Evolutionary conservation across 2,888 invertebrate genomes (phyloP).

Genomic region (Cabera pusaria): DNA sequence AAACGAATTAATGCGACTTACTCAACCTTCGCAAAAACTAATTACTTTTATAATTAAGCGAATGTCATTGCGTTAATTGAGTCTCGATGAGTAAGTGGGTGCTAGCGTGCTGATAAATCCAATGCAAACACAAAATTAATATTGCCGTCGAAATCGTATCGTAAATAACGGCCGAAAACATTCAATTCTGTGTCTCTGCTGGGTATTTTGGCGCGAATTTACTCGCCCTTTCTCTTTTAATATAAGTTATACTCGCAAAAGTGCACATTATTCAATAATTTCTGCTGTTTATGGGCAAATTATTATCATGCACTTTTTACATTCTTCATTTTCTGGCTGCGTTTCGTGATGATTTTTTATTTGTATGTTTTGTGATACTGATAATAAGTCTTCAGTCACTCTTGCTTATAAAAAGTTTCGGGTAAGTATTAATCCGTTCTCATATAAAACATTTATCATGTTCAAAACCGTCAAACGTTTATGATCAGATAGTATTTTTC

Average conservation of each 20-base stretch:
- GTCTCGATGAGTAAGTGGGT: conserved; percentile 56
- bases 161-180: conserved; percentile 31
- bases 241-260: too few relatives aligned
- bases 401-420: too few relatives aligned
- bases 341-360: too few relatives aligned
- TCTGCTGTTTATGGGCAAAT: too few relatives aligned
- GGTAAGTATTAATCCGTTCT: too few relatives aligned
- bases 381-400: too few relatives aligned
- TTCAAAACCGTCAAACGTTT: conserved; percentile 5
- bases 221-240: too few relatives aligned
- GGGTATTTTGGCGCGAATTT: conserved; percentile 13
- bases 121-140: conserved; percentile 57
- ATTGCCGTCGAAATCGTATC: conserved; percentile 29
- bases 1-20: conserved; percentile 24
- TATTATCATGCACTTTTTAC: too few relatives aligned
- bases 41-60: conserved; percentile 64
- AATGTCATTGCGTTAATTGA: conserved; percentile 61
- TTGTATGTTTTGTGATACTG: too few relatives aligned
- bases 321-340: too few relatives aligned
- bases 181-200: conserved; percentile 29
- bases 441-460: conserved; percentile 12
- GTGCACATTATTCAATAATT: too few relatives aligned
- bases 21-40: conserved; percentile 46
- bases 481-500: conserved; percentile 14
- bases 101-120: conserved; percentile 63